Evolutionary conservation across 2,113 vertebrate species (phyloP).

Genomic region (Rhynchomys soricoides): DNA sequence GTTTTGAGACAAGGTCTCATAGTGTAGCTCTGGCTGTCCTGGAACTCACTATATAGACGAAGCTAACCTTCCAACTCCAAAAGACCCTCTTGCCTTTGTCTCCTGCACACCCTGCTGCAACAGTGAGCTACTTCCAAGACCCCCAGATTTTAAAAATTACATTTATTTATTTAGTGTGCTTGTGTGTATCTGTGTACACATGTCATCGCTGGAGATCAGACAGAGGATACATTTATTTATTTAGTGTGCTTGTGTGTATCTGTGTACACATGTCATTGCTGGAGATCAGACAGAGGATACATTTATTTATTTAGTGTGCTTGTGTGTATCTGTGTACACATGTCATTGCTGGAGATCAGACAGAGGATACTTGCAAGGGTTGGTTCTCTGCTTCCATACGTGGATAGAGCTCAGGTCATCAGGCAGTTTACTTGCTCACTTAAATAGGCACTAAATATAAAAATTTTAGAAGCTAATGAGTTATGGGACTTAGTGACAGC

Average conservation of each 20-base stretch:
- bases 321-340: neutral
- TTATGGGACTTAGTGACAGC: neutral
- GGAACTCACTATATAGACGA: neutral
- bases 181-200: neutral
- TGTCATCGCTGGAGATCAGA: neutral
- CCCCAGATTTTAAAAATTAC: neutral
- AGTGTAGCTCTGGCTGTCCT: neutral
- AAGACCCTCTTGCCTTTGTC: neutral
- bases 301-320: neutral
- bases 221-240: neutral
- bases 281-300: too few species aligned
- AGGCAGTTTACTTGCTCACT: neutral
- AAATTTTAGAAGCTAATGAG: neutral
- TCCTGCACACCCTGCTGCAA: neutral
- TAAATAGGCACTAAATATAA: neutral
- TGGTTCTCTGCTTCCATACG: neutral
- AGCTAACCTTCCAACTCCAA: neutral
- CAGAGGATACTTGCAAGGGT: neutral
- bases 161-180: neutral
- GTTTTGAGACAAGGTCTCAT: neutral
- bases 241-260: neutral
- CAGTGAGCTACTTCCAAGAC: too few species aligned
- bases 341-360: neutral
- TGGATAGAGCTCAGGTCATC: neutral
- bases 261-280: neutral